A percentile compares a stretch with the other conserved stretches of the same genome.
Conservation (phyloP, 2,113 vertebrate species). For the Gymnocephalus cernua region DNA sequence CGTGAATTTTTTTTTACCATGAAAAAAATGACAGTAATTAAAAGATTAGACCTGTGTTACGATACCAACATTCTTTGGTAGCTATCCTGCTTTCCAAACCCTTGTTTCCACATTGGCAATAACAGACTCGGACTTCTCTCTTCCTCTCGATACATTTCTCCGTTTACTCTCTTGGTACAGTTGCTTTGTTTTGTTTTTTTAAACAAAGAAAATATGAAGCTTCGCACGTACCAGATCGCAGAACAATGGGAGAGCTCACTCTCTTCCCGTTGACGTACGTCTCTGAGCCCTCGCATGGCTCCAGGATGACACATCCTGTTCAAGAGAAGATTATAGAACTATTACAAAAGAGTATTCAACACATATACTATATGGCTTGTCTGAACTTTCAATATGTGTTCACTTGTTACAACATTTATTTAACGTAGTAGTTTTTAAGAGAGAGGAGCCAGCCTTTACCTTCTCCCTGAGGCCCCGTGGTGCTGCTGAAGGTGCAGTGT, state of each 20-base stretch:
- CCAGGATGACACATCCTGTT: slow-evolving; percentile 87
- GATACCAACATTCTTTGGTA: background rate
- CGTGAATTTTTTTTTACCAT: background rate
- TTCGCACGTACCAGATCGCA: slow-evolving; percentile 89
- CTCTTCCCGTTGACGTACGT: slow-evolving; percentile 97
- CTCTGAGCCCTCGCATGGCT: slow-evolving; percentile 94
- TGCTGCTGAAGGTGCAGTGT: slow-evolving; percentile 95
- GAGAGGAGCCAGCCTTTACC: slow-evolving; percentile 75
- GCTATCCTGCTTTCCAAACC: background rate
- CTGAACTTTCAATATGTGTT: background rate
- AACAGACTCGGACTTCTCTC: background rate
- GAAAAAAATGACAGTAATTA: background rate
- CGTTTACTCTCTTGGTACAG: background rate
- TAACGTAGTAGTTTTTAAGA: background rate
- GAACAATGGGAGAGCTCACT: slow-evolving; percentile 90
- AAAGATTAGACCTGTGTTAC: background rate
- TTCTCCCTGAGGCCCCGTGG: slow-evolving; percentile 88
- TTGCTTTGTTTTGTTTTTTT: background rate
- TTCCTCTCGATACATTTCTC: background rate
- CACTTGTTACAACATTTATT: background rate
- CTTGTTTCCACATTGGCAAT: background rate
- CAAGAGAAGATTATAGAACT: slow-evolving; percentile 6
- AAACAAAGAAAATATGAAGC: background rate
- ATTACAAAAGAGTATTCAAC: background rate
- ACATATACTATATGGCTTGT: too few species aligned